Evolutionary conservation across 2,113 vertebrate genomes (phyloP).

Genomic region (Danionella cerebrum): DNA sequence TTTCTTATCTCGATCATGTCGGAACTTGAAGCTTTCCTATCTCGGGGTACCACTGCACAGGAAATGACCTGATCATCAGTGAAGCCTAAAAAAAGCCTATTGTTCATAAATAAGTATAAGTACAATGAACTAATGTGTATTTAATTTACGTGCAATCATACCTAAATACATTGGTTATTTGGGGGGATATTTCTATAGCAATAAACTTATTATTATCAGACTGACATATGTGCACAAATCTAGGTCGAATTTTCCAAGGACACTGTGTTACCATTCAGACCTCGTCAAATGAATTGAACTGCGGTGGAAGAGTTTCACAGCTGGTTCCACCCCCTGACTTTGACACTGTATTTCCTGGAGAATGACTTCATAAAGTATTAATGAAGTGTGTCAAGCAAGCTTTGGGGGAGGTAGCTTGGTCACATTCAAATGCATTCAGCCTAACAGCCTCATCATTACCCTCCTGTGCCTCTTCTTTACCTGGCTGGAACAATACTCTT

Average conservation of each 20-base stretch:
- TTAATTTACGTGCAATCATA: no score
- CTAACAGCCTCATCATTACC: background rate
- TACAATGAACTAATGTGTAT: no score
- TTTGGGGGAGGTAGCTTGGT: conserved; percentile 29
- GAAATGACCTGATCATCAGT: no score
- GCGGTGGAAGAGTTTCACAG: conserved; percentile 32
- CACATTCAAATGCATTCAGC: conserved; percentile 13
- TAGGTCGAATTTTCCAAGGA: conserved; percentile 23
- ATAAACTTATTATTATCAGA: no score
- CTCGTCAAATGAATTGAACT: conserved; percentile 31
- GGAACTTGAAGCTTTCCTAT: no score
- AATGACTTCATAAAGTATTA: conserved; percentile 51
- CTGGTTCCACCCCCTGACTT: conserved; percentile 36
- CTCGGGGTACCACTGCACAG: no score
- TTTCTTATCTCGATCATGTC: no score
- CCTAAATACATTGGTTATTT: no score
- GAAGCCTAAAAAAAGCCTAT: no score
- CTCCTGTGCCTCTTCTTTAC: conserved; percentile 20
- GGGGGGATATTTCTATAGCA: no score
- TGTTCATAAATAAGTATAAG: no score
- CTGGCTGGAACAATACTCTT: conserved; percentile 16
- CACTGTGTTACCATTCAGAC: conserved; percentile 21
- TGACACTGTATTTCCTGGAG: conserved; percentile 36
- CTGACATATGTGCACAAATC: no score
- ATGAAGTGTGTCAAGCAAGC: conserved; percentile 34